Conservation (phyloP, 2,113 vertebrate species). For the Phaethornis superciliosus region DNA sequence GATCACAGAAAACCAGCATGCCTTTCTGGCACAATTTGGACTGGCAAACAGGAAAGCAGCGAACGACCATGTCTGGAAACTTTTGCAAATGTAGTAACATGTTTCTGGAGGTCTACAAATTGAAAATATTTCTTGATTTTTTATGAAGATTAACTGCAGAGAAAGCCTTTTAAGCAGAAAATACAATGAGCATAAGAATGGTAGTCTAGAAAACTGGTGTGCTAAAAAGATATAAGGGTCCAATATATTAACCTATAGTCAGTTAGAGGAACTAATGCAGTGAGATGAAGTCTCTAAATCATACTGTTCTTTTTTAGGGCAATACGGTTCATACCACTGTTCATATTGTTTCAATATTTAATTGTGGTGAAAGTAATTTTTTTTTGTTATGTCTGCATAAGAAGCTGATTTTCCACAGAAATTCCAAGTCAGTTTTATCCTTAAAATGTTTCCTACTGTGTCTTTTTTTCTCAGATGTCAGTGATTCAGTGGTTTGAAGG, state of each 20-base stretch:
- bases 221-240: not conserved
- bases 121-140: not conserved
- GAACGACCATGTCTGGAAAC: not conserved
- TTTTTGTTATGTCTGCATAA: not conserved
- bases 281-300: not conserved
- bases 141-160: not conserved
- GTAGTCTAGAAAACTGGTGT: not conserved
- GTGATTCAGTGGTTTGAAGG: not conserved
- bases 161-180: not conserved
- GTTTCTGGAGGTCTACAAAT: not conserved
- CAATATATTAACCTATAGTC: not conserved
- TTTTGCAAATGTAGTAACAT: not conserved
- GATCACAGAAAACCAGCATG: not conserved
- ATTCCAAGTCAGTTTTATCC: not conserved
- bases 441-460: not conserved
- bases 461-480: not conserved
- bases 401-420: not conserved
- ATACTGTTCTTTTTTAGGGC: not conserved
- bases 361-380: not conserved
- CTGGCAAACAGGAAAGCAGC: not conserved
- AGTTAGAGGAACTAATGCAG: not conserved
- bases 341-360: slow-evolving; percentile 7
- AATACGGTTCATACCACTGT: not conserved
- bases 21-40: not conserved
- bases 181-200: not conserved